Base-by-base conservation (phyloP, 2,888 invertebrate species). In the Dascillus cervinus region DNA sequence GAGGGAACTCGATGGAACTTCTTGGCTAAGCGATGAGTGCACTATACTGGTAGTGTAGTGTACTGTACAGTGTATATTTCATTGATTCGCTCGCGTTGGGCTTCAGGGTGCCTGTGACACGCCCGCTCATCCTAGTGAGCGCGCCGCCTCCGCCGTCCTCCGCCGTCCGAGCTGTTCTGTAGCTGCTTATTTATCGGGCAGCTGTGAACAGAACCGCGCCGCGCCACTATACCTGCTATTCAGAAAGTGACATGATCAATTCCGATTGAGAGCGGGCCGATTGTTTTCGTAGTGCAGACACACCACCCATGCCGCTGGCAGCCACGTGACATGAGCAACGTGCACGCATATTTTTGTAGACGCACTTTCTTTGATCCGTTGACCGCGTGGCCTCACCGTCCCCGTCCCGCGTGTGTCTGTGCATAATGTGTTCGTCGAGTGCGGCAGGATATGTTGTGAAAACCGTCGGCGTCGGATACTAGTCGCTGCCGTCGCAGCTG, bases 131-230 rank as follows among this genome's bases (percentile, higher is more conserved):
- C 60, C 60, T 58, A 55, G 59, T 52, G 53, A 62, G 62, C 62
- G 58, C 60, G 61, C 60, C 61, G 55, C 58, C 58, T 60, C 62
- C 60, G 58, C 56, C 57, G 54, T 56, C 55, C 56, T 52, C 54
- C 52, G 47, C 51, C 58, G 52, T 56, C 53, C 55, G 55, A 55
- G 53, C 55, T 58, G 52, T 62, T 61, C 62, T 63, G 59, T 60
- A 60, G 60, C 60, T 59, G 59, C 58, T 62, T 64, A 63, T 64
- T 63, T 63, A 63, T 62, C 62, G 60, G 56, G 58, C 58, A 61
- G 56, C 61, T 58, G 58, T 55, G 59, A 60, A 51, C 58, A 55
- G 55, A 56, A 60, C 47, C 60, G 59, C 58, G 60, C 55, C 54
- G 54, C 43, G 47, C 44, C 43, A n/a, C n/a, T 17, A 46, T 46